Conservation (phyloP, 2,113 vertebrate genomes). For the Baryphthengus martii region DNA sequence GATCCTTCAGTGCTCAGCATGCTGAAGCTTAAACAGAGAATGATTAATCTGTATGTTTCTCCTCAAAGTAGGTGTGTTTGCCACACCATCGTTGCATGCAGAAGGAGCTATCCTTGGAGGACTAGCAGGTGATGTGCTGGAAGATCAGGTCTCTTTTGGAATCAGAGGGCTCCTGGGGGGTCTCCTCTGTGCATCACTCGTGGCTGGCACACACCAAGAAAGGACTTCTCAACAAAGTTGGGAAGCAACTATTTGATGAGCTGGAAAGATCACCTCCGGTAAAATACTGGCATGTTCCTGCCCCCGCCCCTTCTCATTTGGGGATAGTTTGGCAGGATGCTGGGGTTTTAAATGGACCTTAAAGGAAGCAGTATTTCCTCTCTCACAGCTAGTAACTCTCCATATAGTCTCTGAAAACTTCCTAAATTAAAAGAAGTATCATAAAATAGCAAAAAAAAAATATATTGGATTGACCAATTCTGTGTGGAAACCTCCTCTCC, state of each 20-base stretch:
- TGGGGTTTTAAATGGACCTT: slow-evolving; percentile 8
- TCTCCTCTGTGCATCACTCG: not conserved
- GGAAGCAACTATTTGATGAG: not conserved
- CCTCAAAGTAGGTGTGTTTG: not conserved
- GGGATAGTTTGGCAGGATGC: not conserved
- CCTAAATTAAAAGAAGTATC: not conserved
- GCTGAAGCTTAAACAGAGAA: not conserved
- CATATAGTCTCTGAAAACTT: not conserved
- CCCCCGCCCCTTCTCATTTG: not conserved
- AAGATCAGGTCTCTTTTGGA: not conserved
- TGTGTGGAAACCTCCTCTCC: not conserved
- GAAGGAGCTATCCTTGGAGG: not conserved
- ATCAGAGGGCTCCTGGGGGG: not conserved
- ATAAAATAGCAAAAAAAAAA: not conserved
- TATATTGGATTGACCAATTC: not conserved
- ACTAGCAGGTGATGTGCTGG: not conserved
- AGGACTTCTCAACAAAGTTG: not conserved
- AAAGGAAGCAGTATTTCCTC: slow-evolving; percentile 11
- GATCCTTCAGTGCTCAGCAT: not conserved
- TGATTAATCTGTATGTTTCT: not conserved
- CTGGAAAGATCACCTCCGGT: not conserved
- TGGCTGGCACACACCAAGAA: rapidly evolving
- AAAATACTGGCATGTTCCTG: not conserved
- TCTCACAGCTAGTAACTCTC: not conserved
- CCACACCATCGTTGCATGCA: rapidly evolving